A percentile compares a stretch with the other conserved stretches of the same genome.
Conservation (phyloP, 2,888 invertebrate species). For the Phrixothrix hirtus region DNA sequence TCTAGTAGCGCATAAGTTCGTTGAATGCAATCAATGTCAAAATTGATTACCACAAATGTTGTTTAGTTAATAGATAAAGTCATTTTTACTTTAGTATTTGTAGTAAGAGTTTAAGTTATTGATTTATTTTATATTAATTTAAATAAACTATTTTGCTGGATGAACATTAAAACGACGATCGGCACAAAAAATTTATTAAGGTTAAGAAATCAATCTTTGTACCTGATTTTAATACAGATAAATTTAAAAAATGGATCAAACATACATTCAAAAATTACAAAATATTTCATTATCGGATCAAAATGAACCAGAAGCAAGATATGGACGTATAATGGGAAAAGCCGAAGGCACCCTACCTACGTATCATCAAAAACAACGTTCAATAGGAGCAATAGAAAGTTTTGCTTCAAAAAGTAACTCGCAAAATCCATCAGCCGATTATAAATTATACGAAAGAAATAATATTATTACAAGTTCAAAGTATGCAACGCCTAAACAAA, state of each 20-base stretch:
- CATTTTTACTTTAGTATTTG: too few species aligned
- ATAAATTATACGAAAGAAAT: slow-evolving; percentile 69
- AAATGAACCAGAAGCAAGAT: slow-evolving; percentile 46
- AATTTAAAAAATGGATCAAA: slow-evolving; percentile 42
- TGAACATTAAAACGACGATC: too few species aligned
- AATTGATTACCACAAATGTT: too few species aligned
- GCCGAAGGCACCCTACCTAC: slow-evolving; percentile 41
- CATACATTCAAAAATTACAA: slow-evolving; percentile 49
- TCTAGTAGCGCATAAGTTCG: too few species aligned
- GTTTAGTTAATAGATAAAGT: too few species aligned
- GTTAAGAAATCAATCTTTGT: not conserved
- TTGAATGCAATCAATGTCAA: too few species aligned
- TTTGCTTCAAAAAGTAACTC: slow-evolving; percentile 60
- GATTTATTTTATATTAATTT: too few species aligned
- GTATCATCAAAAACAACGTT: slow-evolving; percentile 58
- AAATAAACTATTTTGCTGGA: too few species aligned
- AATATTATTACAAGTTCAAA: slow-evolving; percentile 78
- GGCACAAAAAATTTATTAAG: not conserved
- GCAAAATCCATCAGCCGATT: slow-evolving; percentile 50
- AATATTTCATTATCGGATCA: slow-evolving; percentile 46
- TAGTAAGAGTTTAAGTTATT: too few species aligned
- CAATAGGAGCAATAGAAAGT: slow-evolving; percentile 69
- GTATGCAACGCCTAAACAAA: slow-evolving; percentile 75
- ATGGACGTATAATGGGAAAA: slow-evolving; percentile 53
- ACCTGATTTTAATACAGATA: too few species aligned